Evolutionary conservation across 2,113 vertebrate species (phyloP).

Genomic region (Ophiodon elongatus): DNA sequence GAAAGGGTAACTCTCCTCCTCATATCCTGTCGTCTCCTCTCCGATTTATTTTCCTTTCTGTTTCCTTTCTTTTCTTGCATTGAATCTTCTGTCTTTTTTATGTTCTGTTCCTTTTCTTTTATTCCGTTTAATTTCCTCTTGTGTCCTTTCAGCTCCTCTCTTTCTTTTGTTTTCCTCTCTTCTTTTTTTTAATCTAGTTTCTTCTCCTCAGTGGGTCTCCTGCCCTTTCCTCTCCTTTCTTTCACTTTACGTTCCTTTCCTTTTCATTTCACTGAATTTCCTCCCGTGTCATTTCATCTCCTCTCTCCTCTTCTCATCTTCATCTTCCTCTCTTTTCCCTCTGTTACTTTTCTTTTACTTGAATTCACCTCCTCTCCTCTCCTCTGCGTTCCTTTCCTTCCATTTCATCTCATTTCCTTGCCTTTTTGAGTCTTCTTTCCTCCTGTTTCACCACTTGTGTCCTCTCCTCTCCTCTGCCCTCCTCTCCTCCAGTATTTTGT

Average conservation of each 20-base stretch:
- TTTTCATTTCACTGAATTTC: no score
- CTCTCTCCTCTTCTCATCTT: neutral
- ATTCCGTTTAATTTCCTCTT: constrained; percentile 7
- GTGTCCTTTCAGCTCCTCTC: neutral
- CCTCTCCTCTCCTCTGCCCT: neutral
- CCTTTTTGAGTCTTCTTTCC: neutral
- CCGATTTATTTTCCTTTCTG: neutral
- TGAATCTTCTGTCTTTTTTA: neutral
- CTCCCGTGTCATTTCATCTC: neutral
- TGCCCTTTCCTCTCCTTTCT: neutral
- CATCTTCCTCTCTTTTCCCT: neutral
- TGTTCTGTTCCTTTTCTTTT: neutral
- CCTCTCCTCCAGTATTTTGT: constrained; percentile 33
- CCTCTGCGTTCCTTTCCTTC: neutral
- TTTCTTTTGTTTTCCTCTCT: neutral
- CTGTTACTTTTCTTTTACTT: neutral
- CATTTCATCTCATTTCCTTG: neutral
- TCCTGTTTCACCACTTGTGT: constrained; percentile 4
- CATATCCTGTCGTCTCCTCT: neutral
- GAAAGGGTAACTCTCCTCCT: constrained; percentile 21
- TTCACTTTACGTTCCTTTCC: no score
- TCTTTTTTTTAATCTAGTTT: neutral
- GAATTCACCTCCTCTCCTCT: neutral
- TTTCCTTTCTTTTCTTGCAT: neutral
- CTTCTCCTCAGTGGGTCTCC: neutral